These are phyloP conservation scores for Cheirogaleus major DNA, from an alignment of 2,797 vertebrate species.

Conservation along the genomic window DNA sequence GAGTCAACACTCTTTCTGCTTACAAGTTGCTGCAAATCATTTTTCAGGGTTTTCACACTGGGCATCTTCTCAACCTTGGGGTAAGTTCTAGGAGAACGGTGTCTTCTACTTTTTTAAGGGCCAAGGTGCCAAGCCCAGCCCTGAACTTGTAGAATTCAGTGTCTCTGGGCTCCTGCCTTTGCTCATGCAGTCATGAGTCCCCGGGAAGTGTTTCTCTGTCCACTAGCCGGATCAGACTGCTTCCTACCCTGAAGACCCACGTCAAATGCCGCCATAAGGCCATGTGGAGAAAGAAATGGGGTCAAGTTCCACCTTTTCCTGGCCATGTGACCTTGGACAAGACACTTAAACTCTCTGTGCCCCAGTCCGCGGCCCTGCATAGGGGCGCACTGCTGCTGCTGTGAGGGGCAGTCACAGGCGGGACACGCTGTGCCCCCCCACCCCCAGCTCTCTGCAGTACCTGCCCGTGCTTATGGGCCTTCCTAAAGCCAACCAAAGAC, in stretches of 20 bases:
- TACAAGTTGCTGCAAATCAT: background rate
- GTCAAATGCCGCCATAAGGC: background rate
- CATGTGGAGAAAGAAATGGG: background rate
- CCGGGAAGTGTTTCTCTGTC: background rate
- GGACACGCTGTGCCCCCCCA: no score
- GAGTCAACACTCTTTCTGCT: background rate
- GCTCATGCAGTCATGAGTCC: background rate
- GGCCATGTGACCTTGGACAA: background rate
- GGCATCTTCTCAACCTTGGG: background rate
- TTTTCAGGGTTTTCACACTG: background rate
- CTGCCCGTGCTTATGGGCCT: background rate
- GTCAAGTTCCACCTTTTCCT: background rate
- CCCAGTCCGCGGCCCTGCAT: rapidly evolving
- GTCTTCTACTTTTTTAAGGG: background rate
- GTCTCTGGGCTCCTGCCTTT: background rate
- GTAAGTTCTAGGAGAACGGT: background rate
- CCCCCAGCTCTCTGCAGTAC: background rate
- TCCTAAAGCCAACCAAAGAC: background rate
- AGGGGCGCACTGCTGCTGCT: background rate
- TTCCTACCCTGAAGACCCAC: background rate
- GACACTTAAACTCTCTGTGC: background rate
- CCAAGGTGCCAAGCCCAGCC: background rate
- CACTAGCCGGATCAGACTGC: background rate
- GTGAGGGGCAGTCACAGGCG: rapidly evolving
- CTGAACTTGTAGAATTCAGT: background rate